Conservation (phyloP, 1,140 invertebrate genomes). For the Geopemphigus sp. region DNA sequence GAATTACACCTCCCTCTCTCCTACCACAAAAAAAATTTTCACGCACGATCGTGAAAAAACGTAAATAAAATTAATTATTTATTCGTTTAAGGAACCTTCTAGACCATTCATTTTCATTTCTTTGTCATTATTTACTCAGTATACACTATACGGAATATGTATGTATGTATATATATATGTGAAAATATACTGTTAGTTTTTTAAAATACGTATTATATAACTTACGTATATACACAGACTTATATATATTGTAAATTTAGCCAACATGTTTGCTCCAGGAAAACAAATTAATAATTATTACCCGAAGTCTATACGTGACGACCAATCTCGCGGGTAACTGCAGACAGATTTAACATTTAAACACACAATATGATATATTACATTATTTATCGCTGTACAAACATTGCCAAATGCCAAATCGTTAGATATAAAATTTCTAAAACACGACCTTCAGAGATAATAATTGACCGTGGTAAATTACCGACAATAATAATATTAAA, state of each 20-base stretch:
- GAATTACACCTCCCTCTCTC: too few species aligned
- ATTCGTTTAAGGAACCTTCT: too few species aligned
- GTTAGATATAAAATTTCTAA: constrained; percentile 18
- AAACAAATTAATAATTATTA: neutral
- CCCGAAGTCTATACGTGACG: neutral
- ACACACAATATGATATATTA: neutral
- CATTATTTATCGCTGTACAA: neutral
- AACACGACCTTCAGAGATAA: constrained; percentile 11
- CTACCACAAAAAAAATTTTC: too few species aligned
- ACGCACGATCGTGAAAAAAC: too few species aligned
- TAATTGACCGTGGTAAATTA: constrained; percentile 2
- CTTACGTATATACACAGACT: too few species aligned
- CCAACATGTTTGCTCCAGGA: neutral
- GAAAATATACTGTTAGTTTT: too few species aligned
- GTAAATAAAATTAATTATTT: too few species aligned
- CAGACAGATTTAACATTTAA: neutral
- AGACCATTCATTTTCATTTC: too few species aligned
- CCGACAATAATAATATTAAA: neutral
- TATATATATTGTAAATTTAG: neutral
- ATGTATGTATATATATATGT: too few species aligned
- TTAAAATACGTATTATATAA: too few species aligned
- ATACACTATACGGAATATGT: too few species aligned
- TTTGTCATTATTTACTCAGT: too few species aligned
- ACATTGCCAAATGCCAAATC: neutral
- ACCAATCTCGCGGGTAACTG: neutral